These are phyloP conservation scores for Arenaria interpres DNA, from an alignment of 2,113 vertebrate genomes.

Conservation along the genomic window DNA sequence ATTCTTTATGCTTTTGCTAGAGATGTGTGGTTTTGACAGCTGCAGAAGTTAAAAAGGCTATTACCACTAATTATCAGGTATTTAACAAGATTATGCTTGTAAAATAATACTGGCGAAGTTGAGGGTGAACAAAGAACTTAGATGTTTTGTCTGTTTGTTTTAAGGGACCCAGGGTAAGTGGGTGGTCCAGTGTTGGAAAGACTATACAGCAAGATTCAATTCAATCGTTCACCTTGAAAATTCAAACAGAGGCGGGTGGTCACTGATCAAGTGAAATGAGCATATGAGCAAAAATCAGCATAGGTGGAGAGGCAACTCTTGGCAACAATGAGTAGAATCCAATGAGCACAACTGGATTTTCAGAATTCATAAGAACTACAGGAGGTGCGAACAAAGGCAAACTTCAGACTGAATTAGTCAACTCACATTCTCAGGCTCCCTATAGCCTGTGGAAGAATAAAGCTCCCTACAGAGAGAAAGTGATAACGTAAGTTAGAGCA, in stretches of 20 bases:
- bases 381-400: background rate
- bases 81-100: conserved; percentile 30
- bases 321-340: background rate
- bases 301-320: background rate
- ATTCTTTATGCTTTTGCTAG: conserved; percentile 11
- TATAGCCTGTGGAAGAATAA: background rate
- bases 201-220: background rate
- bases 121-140: conserved; percentile 5
- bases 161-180: background rate
- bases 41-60: conserved; percentile 49
- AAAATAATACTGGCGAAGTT: conserved; percentile 20
- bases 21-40: conserved; percentile 47
- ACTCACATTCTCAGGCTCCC: background rate
- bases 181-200: conserved; percentile 3
- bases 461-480: background rate
- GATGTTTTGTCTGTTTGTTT: conserved; percentile 15
- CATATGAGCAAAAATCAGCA: background rate
- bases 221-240: background rate
- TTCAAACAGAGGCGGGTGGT: background rate
- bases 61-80: conserved; percentile 42
- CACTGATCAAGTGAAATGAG: background rate
- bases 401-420: background rate
- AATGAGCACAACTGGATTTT: background rate
- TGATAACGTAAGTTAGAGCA: background rate
- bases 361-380: background rate